Evolutionary conservation across 2,113 vertebrate genomes (phyloP), one percentile per base, ranked within the genome.

Genomic region (Malurus elegans): DNA sequence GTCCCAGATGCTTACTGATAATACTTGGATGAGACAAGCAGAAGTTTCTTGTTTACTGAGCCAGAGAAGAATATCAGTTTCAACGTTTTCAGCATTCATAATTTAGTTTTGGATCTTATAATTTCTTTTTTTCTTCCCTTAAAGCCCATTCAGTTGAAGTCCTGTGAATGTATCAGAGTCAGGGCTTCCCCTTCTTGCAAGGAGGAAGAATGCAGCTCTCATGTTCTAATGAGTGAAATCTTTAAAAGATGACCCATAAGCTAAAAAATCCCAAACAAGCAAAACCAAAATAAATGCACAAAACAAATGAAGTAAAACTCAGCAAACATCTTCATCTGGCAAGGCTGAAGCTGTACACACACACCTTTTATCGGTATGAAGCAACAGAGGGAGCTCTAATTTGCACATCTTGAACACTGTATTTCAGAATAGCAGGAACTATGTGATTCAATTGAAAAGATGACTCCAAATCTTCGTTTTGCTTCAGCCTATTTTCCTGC

Each of bases 181-280:
- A 65, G 4, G 20, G 14, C 7, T 92, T 76, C 66, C 34, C 40
- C 54, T 80, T 89, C 32, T 69, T 61, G 36, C 18, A 69, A 76
- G 14, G 9, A 86, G 6, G n/a, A 92, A 50, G 8, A 80, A 79
- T 48, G 47, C 5, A 61, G 23, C 65, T 88, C 5, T 74, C 14
- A 7, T 14, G 4, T 72, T 69, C 88, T 44, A 45, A 45, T 23
- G 4, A 13, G 15, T 8, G 4, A 76, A 73, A 62, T 80, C 29
- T 86, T 79, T 66, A 65, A 80, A 93, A 79, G 38, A 38, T 11
- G 10, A 19, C 8, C 23, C 23, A 69, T 73, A 69, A 75, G 3
- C 15, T 92, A 1, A 67, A 72, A 56, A 23, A 0, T 0, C 3
- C 7, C 20, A 71, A 10, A 2, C 7, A 28, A 36, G 53, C 7